Base-by-base conservation (phyloP, 92 coral and sea anemone genomes). In the Epizoanthus scotinus region DNA sequence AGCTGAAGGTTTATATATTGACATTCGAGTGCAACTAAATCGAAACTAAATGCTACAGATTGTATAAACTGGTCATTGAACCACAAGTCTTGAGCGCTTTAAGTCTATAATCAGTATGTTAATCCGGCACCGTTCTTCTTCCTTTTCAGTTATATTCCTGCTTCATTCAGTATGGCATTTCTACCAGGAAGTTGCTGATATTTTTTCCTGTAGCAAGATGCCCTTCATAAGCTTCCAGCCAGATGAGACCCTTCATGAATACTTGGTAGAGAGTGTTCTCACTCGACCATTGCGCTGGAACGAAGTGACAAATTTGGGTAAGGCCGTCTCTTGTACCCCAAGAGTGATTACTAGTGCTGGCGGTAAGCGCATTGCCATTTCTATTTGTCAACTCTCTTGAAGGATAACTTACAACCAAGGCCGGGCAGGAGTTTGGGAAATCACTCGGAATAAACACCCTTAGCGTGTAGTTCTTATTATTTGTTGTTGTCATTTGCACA, bases 201-300 rank as follows among this genome's bases (percentile, higher is more conserved):
- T 84, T 38, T 10, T 91, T 78, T 27, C 93, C 95, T 26, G 98
- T 84, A 31, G 74, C 87, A 8, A 86, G 86, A 84, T 89, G 93
- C 12, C 73, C 87, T 59, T 91, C 95, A 53, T 91, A 94, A 15
- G 91, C 98, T 68, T 93, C 98, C 68, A 93, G 77, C 98, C 98
- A 94, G 56, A 89, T 29, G 20, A 86, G 66, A 15, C 93, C 91
- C 74, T 94, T 94, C 93, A 94, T 86, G 62, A 87, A 70, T 22
- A 94, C 91, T 63, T 94, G 95, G 59, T 94, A 91, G 2, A 94
- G 60, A 38, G 94, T 86, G 77, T 85, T 83, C 52, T 87, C 88
- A 57, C 72, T 78, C 0, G 90, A 86, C 91, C 98, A 94, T 1
- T 36, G 82, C 22, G 36, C 14, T 4, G 89, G 81, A 20, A n/a